These are phyloP conservation scores for Sminthopsis crassicaudata DNA, from an alignment of 2,113 vertebrate genomes.

Conservation along the genomic window DNA sequence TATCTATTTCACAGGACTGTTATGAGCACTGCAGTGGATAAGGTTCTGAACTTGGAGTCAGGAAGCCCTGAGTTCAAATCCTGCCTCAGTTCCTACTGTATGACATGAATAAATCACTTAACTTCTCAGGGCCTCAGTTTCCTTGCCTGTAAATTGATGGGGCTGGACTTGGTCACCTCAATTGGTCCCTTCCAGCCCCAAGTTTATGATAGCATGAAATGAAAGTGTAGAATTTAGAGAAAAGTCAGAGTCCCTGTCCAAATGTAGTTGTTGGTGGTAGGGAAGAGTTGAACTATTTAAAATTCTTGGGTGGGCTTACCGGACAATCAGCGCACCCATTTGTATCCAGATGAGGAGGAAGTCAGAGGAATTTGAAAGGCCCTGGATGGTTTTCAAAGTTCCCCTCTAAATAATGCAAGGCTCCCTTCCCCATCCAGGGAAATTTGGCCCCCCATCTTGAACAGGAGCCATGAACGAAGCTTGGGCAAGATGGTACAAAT, in stretches of 20 bases:
- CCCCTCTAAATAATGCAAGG: constrained; percentile 1
- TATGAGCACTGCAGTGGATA: neutral
- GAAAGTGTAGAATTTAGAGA: neutral
- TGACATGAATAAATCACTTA: neutral
- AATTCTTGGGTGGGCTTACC: neutral
- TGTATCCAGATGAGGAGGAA: neutral
- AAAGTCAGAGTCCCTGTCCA: neutral
- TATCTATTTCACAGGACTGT: neutral
- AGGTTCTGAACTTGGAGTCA: neutral
- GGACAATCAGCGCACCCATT: neutral
- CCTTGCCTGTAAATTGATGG: neutral
- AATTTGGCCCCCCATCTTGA: constrained; percentile 12
- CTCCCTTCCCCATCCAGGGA: neutral
- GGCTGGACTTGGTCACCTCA: neutral
- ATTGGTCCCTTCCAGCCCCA: neutral
- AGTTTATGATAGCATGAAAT: neutral
- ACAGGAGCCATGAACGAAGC: constrained; percentile 18
- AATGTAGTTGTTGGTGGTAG: neutral
- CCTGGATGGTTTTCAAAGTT: constrained; percentile 31
- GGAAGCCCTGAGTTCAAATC: neutral
- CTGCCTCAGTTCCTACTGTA: neutral
- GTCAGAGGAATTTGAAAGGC: neutral
- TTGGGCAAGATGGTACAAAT: constrained; percentile 25
- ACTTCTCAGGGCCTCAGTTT: neutral
- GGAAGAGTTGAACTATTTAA: neutral